Evolutionary conservation across 2,797 vertebrate genomes (phyloP), one percentile per base, ranked within the genome.

Genomic region (Lepus townsendii): DNA sequence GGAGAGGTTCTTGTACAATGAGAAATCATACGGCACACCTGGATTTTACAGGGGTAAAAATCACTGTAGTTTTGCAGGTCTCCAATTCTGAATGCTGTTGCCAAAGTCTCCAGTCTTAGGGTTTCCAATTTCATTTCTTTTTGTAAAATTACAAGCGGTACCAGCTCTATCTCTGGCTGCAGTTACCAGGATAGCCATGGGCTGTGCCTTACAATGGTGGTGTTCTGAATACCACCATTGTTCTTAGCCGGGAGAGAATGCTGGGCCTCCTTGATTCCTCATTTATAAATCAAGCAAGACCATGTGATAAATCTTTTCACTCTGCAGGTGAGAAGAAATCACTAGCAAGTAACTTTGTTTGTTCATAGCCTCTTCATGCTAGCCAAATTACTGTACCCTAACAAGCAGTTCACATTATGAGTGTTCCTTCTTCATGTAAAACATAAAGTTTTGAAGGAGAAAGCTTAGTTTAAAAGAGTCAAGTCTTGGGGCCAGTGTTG

Each of bases 221-320:
- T 42, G 42, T 30, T 77, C 11, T 79, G 47, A 88, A 73, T 52
- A 68, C 24, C 19, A 63, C 47, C 84, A 32, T 54, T 84, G 50
- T 90, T 52, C 35, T 76, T 75, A 75, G 86, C 54, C 35, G 93
- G 47, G 42, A 84, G 19, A 63, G 54, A 19, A 79, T 83, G 16
- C 13, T 50, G 11, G 24, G 1, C 20, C 66, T 66, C 47, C 16
- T 54, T 22, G 84, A 5, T 62, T 80, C 35, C 73, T 86, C 7
- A 93, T 66, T 88, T 84, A n/a, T 71, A 93, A 92, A 73, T 63
- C 54, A 82, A 79, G 65, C 82, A 79, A 42, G 32, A 69, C 16
- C 24, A 52, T 1, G 20, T 57, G 5, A 38, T 60, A 73, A 78
- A 90, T 60, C 57, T 22, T 11, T 30, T 27, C 65, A 35, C n/a